phyloP scores from a whole-genome alignment of 2,888 invertebrate genomes.

The Habroteleia sp. region DNA sequence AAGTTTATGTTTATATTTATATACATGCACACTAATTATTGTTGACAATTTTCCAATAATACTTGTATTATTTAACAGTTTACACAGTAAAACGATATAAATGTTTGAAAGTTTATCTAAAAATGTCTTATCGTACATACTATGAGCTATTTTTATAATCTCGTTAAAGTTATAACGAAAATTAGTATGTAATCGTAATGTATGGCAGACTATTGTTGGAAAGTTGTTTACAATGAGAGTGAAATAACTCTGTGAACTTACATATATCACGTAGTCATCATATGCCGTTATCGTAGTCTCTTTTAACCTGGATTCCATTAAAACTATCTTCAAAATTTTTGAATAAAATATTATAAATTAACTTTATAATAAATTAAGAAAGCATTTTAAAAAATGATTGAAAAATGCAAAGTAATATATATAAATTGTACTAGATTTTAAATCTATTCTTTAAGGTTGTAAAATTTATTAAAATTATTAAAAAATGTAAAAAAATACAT shows the following conservation, averaged over 20 bases:
- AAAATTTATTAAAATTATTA: too few species aligned
- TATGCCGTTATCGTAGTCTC: slow-evolving; percentile 22
- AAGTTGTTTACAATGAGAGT: slow-evolving; percentile 52
- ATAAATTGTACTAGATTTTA: too few species aligned
- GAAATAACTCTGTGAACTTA: slow-evolving; percentile 48
- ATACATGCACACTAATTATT: slow-evolving; percentile 38
- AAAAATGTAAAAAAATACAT: too few species aligned
- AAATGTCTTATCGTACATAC: not conserved
- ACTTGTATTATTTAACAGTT: not conserved
- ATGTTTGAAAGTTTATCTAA: too few species aligned
- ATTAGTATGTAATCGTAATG: slow-evolving; percentile 39
- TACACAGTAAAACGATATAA: too few species aligned
- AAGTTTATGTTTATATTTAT: slow-evolving; percentile 28
- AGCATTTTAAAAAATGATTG: not conserved
- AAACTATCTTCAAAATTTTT: slow-evolving; percentile 19
- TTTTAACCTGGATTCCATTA: slow-evolving; percentile 20
- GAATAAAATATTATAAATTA: slow-evolving; percentile 17
- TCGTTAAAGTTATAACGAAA: slow-evolving; percentile 16
- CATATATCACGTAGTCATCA: slow-evolving; percentile 41
- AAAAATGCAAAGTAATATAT: too few species aligned
- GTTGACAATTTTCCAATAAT: slow-evolving; percentile 39
- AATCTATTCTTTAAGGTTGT: too few species aligned
- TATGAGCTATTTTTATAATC: not conserved
- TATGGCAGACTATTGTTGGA: slow-evolving; percentile 49
- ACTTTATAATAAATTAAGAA: slow-evolving; percentile 14